A percentile compares a stretch with the other conserved stretches of the same genome.
Conservation (phyloP, 2,113 vertebrate species). For the Notechis scutatus region DNA sequence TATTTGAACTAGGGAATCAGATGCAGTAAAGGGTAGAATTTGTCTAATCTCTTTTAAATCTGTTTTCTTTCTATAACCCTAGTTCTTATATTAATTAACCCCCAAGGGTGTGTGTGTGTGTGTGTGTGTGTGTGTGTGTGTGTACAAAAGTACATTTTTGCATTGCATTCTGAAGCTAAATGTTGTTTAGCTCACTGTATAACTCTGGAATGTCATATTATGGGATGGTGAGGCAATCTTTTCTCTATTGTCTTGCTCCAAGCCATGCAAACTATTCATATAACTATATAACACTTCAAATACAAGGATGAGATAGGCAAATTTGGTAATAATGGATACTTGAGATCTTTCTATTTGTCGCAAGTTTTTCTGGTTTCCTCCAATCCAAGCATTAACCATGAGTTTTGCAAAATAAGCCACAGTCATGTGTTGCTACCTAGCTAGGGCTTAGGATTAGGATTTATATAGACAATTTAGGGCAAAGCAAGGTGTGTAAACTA, state of each 20-base stretch:
- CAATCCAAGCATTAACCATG: neutral
- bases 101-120: too few relatives aligned
- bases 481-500: neutral
- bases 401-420: neutral
- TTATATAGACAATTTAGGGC: neutral
- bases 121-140: too few relatives aligned
- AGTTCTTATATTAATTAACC: neutral
- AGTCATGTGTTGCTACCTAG: neutral
- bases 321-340: neutral
- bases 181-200: too few relatives aligned
- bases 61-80: neutral
- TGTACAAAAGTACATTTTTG: too few relatives aligned
- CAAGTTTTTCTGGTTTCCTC: neutral
- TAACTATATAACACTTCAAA: neutral
- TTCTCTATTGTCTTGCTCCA: neutral
- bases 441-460: neutral
- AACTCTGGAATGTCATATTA: too few relatives aligned
- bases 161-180: too few relatives aligned
- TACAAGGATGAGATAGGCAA: neutral
- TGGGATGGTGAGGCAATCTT: too few relatives aligned
- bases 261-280: neutral
- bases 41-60: neutral
- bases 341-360: neutral
- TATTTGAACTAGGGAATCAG: too few relatives aligned
- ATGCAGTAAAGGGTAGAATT: neutral